Conservation (phyloP, 1,140 invertebrate genomes). For the Bombus picipes region DNA sequence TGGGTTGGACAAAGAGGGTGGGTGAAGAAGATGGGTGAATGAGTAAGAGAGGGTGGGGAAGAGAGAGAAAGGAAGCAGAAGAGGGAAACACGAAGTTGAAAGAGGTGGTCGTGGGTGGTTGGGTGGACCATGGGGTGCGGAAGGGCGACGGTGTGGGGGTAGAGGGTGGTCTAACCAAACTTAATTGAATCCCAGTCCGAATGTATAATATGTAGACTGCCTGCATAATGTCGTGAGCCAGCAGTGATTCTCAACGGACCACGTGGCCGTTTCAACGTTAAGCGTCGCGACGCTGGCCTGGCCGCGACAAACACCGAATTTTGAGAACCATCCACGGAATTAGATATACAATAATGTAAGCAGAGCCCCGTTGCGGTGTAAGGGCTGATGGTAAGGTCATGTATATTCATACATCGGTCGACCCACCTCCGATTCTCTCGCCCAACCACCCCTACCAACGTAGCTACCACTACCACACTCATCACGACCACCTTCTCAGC, state of each 20-base stretch:
- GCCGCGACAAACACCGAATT: constrained; percentile 68
- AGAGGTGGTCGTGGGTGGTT: not conserved
- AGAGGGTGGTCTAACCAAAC: constrained; percentile 79
- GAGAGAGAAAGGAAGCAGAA: constrained; percentile 40
- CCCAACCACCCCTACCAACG: constrained; percentile 50
- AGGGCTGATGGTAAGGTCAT: constrained; percentile 82
- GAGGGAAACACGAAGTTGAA: constrained; percentile 57
- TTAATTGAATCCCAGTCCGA: constrained; percentile 83
- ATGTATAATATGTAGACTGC: constrained; percentile 84
- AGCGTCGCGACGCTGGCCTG: not conserved
- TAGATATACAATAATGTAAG: constrained; percentile 84
- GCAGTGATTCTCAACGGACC: constrained; percentile 72
- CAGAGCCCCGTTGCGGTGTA: constrained; percentile 82
- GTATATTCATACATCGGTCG: constrained; percentile 82
- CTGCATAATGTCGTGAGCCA: constrained; percentile 81
- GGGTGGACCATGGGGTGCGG: constrained; percentile 28
- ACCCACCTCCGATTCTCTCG: constrained; percentile 69
- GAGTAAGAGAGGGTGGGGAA: not conserved
- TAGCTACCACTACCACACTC: not conserved
- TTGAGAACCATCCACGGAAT: constrained; percentile 81
- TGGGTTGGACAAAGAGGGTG: too few species aligned
- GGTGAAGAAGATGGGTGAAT: not conserved
- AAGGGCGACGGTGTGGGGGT: constrained; percentile 3
- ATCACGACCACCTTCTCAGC: constrained; percentile 6
- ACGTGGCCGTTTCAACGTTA: not conserved